phyloP scores from a whole-genome alignment of 2,888 invertebrate species.

The Acholoe squamosa region DNA sequence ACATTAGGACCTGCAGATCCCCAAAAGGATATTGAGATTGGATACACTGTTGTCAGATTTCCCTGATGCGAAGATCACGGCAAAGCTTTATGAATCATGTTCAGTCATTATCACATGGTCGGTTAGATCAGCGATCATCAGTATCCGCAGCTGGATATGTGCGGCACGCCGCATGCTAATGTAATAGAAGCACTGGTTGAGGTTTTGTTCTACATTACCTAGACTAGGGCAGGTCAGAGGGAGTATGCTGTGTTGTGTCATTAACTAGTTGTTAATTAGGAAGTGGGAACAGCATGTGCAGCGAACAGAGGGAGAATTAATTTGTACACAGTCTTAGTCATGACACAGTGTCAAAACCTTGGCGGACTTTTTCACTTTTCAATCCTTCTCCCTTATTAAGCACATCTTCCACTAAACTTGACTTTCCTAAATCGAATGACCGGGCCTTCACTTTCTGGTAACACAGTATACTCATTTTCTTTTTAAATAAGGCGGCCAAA shows the following conservation, averaged over 20 bases:
- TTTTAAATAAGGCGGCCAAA: too few species aligned
- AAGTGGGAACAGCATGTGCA: constrained; percentile 7
- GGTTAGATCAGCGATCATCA: constrained; percentile 6
- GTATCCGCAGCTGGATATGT: background rate
- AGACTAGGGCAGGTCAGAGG: background rate
- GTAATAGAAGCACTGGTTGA: background rate
- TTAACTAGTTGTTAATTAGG: background rate
- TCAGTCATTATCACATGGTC: background rate
- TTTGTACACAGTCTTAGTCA: background rate
- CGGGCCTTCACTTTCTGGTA: too few species aligned
- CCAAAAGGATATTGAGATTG: too few species aligned
- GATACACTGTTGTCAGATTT: too few species aligned
- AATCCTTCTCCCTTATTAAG: background rate
- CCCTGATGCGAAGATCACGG: too few species aligned
- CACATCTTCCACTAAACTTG: background rate
- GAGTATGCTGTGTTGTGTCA: background rate
- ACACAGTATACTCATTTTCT: too few species aligned
- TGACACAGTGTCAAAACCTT: background rate
- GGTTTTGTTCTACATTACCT: background rate
- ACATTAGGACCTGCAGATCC: too few species aligned
- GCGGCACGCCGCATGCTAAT: background rate
- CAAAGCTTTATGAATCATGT: too few species aligned
- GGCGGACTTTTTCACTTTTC: background rate
- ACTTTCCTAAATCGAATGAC: background rate
- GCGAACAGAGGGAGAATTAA: background rate